A percentile compares a stretch with the other conserved stretches of the same genome.
These are phyloP conservation scores for Musca domestica DNA, from an alignment of 1,140 invertebrate species.

Conservation along the genomic window DNA sequence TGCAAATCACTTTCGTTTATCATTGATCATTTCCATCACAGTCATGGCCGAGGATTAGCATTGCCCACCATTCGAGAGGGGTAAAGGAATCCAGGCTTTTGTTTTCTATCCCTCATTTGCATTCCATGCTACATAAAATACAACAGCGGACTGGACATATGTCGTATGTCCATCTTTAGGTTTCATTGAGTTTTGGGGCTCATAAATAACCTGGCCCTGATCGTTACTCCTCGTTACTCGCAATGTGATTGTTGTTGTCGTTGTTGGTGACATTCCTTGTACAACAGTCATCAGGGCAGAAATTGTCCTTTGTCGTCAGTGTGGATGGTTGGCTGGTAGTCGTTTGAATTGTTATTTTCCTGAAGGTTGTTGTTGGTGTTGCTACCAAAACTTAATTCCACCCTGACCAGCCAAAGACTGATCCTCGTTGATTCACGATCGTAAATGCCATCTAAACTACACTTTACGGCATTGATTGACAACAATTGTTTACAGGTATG, in stretches of 20 bases:
- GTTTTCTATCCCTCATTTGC: slow-evolving; percentile 4
- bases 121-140: slow-evolving; percentile 5
- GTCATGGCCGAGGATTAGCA: not conserved
- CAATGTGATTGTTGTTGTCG: not conserved
- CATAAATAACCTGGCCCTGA: slow-evolving; percentile 16
- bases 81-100: not conserved
- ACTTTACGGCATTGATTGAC: slow-evolving; percentile 41
- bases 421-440: slow-evolving; percentile 15
- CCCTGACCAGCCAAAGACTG: not conserved
- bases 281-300: slow-evolving; percentile 45
- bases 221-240: not conserved
- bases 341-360: not conserved
- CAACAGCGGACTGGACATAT: not conserved
- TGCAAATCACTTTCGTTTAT: slow-evolving; percentile 22
- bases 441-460: slow-evolving; percentile 11
- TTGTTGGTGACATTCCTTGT: slow-evolving; percentile 50
- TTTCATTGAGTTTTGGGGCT: slow-evolving; percentile 10
- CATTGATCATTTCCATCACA: slow-evolving; percentile 8
- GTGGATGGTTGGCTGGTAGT: slow-evolving; percentile 14
- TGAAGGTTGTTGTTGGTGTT: not conserved
- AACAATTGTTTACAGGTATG: slow-evolving; percentile 36
- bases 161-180: not conserved
- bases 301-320: slow-evolving; percentile 20
- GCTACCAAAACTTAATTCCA: slow-evolving; percentile 24
- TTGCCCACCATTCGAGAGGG: not conserved